phyloP scores from a whole-genome alignment of 1,140 invertebrate species.

The Neuroterus valhalla region DNA sequence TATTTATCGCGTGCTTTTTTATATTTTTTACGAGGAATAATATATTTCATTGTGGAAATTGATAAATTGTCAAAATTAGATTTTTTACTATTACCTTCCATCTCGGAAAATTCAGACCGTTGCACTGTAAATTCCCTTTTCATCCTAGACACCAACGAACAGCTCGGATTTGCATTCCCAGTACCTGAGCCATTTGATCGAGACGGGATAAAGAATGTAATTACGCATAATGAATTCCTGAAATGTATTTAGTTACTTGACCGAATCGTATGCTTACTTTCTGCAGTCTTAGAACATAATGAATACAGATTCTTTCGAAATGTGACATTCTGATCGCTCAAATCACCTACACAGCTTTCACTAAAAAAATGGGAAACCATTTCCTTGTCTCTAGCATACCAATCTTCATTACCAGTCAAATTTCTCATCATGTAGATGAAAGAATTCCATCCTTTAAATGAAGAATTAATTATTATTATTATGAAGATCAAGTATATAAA shows the following conservation, averaged over 20 bases:
- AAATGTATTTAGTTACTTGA: too few species aligned
- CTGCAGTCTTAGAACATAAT: not conserved
- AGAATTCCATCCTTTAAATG: constrained; percentile 76
- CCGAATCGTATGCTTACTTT: too few species aligned
- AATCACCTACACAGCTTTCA: constrained; percentile 77
- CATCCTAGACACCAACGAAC: too few species aligned
- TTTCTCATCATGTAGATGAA: constrained; percentile 73
- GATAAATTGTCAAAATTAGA: too few species aligned
- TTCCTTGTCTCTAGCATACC: constrained; percentile 69
- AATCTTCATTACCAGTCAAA: constrained; percentile 54
- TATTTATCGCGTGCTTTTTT: not conserved
- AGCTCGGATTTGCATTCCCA: too few species aligned
- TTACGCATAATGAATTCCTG: too few species aligned
- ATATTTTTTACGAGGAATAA: not conserved
- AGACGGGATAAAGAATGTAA: too few species aligned
- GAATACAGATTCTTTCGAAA: constrained; percentile 59
- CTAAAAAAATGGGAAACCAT: constrained; percentile 78
- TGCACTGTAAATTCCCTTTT: not conserved
- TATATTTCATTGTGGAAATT: too few species aligned
- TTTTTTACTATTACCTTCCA: constrained; percentile 6
- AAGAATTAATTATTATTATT: constrained; percentile 24
- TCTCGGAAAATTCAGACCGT: not conserved
- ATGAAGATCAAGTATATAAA: not conserved
- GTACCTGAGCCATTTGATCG: too few species aligned
- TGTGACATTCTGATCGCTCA: constrained; percentile 48